Evolutionary conservation across 2,888 invertebrate species (phyloP).

Genomic region (Orthosia gracilis): DNA sequence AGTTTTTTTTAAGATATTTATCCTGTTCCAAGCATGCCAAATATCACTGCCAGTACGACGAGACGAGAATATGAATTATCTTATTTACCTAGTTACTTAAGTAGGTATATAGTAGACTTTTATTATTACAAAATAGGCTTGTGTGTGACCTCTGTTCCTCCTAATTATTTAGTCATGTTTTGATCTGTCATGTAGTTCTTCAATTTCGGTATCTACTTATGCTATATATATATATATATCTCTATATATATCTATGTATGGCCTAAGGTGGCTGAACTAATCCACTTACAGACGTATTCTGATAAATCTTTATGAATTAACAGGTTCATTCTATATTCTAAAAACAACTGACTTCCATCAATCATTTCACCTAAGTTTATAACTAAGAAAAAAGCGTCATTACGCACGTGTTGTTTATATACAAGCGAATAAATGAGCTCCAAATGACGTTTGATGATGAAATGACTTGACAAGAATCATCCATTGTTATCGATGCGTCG

Average conservation of each 20-base stretch:
- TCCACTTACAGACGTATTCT: not conserved
- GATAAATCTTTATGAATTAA: slow-evolving; percentile 27
- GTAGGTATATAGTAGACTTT: slow-evolving; percentile 4
- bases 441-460: slow-evolving; percentile 67
- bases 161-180: slow-evolving; percentile 2
- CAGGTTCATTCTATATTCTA: not conserved
- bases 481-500: slow-evolving; percentile 72
- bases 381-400: slow-evolving; percentile 55
- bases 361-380: slow-evolving; percentile 52
- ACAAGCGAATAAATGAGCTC: slow-evolving; percentile 64
- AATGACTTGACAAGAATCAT: slow-evolving; percentile 68
- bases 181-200: not conserved
- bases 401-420: slow-evolving; percentile 64
- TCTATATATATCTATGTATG: too few species aligned
- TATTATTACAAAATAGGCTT: slow-evolving; percentile 3
- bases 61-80: slow-evolving; percentile 30
- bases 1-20: slow-evolving; percentile 14
- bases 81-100: not conserved
- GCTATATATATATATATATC: too few species aligned
- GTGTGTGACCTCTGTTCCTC: not conserved
- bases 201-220: not conserved
- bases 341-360: slow-evolving; percentile 37
- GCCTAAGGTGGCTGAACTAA: not conserved
- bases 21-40: not conserved
- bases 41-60: slow-evolving; percentile 25